phyloP scores from a whole-genome alignment of 2,888 invertebrate genomes.

The Cephus runcator region DNA sequence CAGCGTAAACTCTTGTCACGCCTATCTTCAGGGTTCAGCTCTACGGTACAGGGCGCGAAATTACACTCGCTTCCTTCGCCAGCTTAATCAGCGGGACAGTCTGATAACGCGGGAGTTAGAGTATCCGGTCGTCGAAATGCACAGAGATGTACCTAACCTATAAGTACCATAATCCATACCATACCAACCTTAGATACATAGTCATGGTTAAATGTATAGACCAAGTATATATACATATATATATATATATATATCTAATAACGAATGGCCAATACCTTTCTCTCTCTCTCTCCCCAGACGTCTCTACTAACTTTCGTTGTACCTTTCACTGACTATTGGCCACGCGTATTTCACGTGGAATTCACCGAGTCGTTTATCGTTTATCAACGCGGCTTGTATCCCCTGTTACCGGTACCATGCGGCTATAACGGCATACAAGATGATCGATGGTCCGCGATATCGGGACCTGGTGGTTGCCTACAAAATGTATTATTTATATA shows the following conservation, averaged over 20 bases:
- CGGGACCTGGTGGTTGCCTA: conserved; percentile 12
- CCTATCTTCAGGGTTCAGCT: conserved; percentile 43
- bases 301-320: neutral
- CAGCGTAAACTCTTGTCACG: conserved; percentile 56
- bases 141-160: neutral
- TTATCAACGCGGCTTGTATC: conserved; percentile 44
- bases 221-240: neutral
- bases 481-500: conserved; percentile 4
- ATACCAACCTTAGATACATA: neutral
- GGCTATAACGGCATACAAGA: conserved; percentile 11
- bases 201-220: neutral
- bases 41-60: conserved; percentile 46
- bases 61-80: conserved; percentile 59
- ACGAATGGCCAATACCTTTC: too few relatives aligned
- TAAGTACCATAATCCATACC: neutral
- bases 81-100: conserved; percentile 57
- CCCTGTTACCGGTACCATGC: conserved; percentile 8
- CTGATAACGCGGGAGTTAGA: conserved; percentile 41
- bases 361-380: conserved; percentile 44
- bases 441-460: conserved; percentile 50
- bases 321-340: neutral
- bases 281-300: neutral
- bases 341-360: neutral
- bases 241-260: too few relatives aligned
- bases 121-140: neutral